A percentile compares a stretch with the other conserved stretches of the same genome.
Conservation (phyloP, 2,797 vertebrate species). For the Alosa sapidissima region DNA sequence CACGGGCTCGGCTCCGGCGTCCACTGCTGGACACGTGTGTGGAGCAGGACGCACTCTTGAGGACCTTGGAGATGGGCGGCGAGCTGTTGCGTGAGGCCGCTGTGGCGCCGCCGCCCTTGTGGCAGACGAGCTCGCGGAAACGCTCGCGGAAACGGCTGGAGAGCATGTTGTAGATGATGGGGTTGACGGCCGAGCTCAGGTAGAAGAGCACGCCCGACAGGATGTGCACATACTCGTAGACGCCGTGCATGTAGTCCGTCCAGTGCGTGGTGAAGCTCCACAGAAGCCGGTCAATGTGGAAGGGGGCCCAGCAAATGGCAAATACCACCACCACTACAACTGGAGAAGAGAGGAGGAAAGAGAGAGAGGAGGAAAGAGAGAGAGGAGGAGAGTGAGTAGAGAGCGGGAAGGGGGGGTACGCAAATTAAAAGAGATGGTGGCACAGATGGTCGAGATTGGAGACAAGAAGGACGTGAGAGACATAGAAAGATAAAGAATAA, state of each 20-base stretch:
- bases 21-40: constrained; percentile 33
- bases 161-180: constrained; percentile 80
- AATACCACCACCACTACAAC: constrained; percentile 80
- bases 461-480: neutral
- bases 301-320: constrained; percentile 80
- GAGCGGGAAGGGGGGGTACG: neutral
- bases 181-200: constrained; percentile 79
- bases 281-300: constrained; percentile 78
- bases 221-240: constrained; percentile 80
- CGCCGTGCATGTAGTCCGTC: constrained; percentile 77
- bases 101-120: constrained; percentile 23
- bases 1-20: constrained; percentile 46
- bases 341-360: constrained; percentile 42
- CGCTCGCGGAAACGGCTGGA: constrained; percentile 78
- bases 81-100: constrained; percentile 64
- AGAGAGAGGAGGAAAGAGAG: constrained; percentile 6
- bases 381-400: neutral
- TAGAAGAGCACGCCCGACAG: constrained; percentile 80
- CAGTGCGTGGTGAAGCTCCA: constrained; percentile 80
- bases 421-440: neutral
- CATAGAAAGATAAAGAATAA: neutral
- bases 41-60: constrained; percentile 52
- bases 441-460: neutral
- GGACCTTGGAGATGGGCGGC: constrained; percentile 60
- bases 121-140: constrained; percentile 74